Evolutionary conservation across 2,888 invertebrate species (phyloP).

Genomic region (Aphidius colemani): DNA sequence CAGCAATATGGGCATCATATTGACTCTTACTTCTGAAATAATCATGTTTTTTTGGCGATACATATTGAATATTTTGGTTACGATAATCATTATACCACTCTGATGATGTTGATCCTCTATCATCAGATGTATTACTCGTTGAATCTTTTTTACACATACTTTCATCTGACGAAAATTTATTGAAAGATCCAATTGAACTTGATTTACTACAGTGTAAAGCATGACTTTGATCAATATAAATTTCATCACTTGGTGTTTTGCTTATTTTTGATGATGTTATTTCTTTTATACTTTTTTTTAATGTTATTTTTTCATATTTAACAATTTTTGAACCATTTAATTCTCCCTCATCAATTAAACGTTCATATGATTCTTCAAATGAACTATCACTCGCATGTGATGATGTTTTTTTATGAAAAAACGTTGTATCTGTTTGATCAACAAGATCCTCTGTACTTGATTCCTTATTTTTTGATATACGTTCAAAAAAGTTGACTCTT

Average conservation of each 20-base stretch:
- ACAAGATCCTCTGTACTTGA: constrained; percentile 58
- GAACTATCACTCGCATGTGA: constrained; percentile 56
- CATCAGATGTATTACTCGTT: constrained; percentile 7
- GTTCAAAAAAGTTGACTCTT: constrained; percentile 80
- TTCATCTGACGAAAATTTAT: constrained; percentile 65
- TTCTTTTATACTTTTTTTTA: constrained; percentile 69
- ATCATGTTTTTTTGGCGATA: constrained; percentile 69
- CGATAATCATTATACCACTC: constrained; percentile 68
- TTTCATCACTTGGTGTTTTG: constrained; percentile 65
- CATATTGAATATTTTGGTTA: constrained; percentile 67
- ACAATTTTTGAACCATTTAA: constrained; percentile 70
- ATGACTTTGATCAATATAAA: constrained; percentile 62
- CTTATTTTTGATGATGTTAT: constrained; percentile 58
- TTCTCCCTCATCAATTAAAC: constrained; percentile 69
- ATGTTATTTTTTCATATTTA: constrained; percentile 73
- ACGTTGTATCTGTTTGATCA: constrained; percentile 42
- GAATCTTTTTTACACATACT: constrained; percentile 49
- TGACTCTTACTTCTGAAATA: constrained; percentile 79
- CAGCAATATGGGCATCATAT: constrained; percentile 84
- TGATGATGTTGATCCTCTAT: constrained; percentile 56
- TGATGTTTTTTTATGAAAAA: constrained; percentile 51
- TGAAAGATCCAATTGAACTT: constrained; percentile 63
- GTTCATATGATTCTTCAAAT: constrained; percentile 63
- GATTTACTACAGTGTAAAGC: constrained; percentile 56
- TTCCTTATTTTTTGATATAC: constrained; percentile 63